Conservation (phyloP, 2,113 vertebrate genomes). For the Ceratotherium simum region DNA sequence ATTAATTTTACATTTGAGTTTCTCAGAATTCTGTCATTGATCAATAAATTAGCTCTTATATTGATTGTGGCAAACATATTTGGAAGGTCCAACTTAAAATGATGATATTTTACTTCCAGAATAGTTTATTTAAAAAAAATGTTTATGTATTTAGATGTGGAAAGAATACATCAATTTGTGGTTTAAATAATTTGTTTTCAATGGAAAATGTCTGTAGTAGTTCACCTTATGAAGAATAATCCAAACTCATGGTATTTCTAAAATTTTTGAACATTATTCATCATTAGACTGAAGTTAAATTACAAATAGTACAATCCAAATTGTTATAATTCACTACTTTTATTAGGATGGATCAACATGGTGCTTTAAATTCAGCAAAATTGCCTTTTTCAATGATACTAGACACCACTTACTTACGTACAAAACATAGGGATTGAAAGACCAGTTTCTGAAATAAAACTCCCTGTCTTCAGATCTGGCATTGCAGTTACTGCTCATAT, state of each 20-base stretch:
- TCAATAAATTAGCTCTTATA: neutral
- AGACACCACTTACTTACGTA: neutral
- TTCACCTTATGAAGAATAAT: neutral
- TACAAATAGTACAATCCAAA: neutral
- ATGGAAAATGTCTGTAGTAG: slow-evolving; percentile 14
- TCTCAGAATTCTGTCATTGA: neutral
- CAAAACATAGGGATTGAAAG: neutral
- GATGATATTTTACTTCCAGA: neutral
- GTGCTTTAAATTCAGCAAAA: neutral
- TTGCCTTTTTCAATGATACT: neutral
- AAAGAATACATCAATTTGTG: slow-evolving; percentile 32
- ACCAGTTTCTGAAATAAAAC: neutral
- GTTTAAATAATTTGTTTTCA: slow-evolving; percentile 53
- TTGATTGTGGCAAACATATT: neutral
- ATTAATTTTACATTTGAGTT: neutral
- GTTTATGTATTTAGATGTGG: slow-evolving; percentile 27
- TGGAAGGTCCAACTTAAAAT: slow-evolving; percentile 18
- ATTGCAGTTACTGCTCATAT: neutral
- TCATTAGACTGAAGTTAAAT: neutral
- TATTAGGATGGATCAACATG: neutral
- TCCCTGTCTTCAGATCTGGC: neutral
- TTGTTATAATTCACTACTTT: slow-evolving; percentile 12
- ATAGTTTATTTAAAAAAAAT: neutral
- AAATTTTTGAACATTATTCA: slow-evolving; percentile 11
- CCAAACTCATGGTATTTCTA: neutral